These are phyloP conservation scores for Chrysotoxum bicinctum DNA, from an alignment of 2,888 invertebrate species.

Conservation along the genomic window DNA sequence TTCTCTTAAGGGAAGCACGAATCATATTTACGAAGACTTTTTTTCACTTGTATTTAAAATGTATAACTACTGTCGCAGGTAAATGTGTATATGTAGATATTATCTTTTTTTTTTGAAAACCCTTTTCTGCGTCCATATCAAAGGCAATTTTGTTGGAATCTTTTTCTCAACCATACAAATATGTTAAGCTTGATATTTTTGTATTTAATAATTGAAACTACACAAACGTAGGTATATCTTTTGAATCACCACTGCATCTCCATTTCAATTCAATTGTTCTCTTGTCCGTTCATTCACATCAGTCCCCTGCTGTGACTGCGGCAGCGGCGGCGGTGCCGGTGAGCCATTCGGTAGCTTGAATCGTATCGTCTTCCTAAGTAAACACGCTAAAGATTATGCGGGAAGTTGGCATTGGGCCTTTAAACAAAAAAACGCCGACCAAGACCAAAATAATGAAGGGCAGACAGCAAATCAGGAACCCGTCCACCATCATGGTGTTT, in stretches of 20 bases:
- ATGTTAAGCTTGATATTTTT: background rate
- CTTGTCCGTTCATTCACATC: conserved; percentile 24
- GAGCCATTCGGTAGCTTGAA: background rate
- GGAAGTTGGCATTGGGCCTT: conserved; percentile 28
- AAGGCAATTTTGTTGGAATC: conserved; percentile 3
- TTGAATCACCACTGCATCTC: background rate
- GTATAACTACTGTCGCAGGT: too few relatives aligned
- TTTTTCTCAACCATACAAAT: conserved; percentile 9
- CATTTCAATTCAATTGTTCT: conserved; percentile 24
- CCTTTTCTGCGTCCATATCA: conserved; percentile 1
- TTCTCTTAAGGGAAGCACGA: too few relatives aligned
- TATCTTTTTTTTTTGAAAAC: background rate
- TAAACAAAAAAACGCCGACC: background rate
- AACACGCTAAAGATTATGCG: background rate
- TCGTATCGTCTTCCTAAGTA: background rate
- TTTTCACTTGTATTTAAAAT: too few relatives aligned
- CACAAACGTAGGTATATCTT: background rate
- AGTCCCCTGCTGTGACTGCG: background rate
- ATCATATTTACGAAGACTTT: too few relatives aligned
- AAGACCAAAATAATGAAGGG: conserved; percentile 16
- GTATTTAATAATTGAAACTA: background rate
- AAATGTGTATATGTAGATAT: background rate
- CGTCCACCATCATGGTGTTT: conserved; percentile 5
- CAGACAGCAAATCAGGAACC: conserved; percentile 5
- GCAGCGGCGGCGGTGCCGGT: background rate